Evolutionary conservation across 35 echinoderm and acorn worm species (phyloP).

Genomic region (Amphiura filiformis): DNA sequence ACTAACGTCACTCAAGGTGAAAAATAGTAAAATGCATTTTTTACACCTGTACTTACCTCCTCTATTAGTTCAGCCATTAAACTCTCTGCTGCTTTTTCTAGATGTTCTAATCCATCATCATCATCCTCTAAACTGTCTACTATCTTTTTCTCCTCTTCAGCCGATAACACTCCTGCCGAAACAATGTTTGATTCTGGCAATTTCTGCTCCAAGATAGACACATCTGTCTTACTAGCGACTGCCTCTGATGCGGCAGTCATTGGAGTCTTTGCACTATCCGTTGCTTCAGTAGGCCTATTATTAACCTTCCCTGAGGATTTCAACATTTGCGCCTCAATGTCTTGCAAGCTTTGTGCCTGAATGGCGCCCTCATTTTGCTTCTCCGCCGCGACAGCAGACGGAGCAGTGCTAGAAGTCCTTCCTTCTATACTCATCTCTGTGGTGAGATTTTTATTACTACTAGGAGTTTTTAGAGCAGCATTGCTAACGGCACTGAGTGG

Average conservation of each 20-base stretch:
- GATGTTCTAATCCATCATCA: conserved; percentile 76
- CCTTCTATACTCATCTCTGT: too few relatives aligned
- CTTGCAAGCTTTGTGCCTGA: background rate
- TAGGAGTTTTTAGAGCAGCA: too few relatives aligned
- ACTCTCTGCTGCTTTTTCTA: conserved; percentile 90
- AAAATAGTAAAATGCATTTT: too few relatives aligned
- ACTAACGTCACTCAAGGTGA: too few relatives aligned
- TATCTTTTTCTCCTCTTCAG: background rate
- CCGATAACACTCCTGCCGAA: background rate
- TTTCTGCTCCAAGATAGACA: background rate
- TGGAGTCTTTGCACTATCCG: background rate
- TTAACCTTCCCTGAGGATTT: background rate
- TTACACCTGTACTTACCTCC: conserved; percentile 43
- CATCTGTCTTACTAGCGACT: background rate
- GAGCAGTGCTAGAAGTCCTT: too few relatives aligned
- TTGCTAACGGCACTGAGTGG: too few relatives aligned
- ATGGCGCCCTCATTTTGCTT: too few relatives aligned
- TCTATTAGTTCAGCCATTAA: conserved; percentile 76
- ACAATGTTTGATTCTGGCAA: background rate
- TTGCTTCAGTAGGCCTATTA: background rate
- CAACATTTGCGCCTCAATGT: background rate
- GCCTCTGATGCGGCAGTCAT: background rate
- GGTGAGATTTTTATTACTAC: too few relatives aligned
- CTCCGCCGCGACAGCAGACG: too few relatives aligned
- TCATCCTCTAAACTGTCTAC: conserved; percentile 38